A percentile compares a stretch with the other conserved stretches of the same genome.
These are phyloP conservation scores for Porites lobata DNA, from an alignment of 92 coral and sea anemone genomes.

Conservation along the genomic window DNA sequence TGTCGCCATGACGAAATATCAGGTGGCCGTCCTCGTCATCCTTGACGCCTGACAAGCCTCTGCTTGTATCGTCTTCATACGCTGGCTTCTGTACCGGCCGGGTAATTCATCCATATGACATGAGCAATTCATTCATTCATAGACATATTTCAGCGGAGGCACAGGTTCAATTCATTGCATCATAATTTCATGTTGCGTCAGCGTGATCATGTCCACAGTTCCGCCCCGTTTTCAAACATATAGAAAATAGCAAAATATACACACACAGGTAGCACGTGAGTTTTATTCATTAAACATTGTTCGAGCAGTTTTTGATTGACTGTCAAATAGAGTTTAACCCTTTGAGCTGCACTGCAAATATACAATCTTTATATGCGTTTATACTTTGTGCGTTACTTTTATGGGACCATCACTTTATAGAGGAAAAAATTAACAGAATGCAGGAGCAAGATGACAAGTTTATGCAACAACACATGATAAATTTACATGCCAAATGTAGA, in stretches of 20 bases:
- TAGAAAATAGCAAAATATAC: constrained; percentile 95
- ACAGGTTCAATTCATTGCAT: constrained; percentile 70
- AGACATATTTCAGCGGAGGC: constrained; percentile 83
- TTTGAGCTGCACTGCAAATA: neutral
- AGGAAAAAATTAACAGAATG: too few species aligned
- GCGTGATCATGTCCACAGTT: constrained; percentile 75
- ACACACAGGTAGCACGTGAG: constrained; percentile 95
- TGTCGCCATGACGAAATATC: constrained; percentile 93
- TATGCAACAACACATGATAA: too few species aligned
- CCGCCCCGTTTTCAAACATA: constrained; percentile 85
- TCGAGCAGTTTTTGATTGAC: neutral
- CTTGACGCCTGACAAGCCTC: constrained; percentile 86
- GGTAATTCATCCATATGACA: constrained; percentile 51
- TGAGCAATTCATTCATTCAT: constrained; percentile 72
- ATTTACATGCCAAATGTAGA: too few species aligned
- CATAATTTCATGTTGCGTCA: constrained; percentile 62
- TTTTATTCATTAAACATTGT: constrained; percentile 38
- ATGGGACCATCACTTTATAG: too few species aligned
- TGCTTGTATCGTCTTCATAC: constrained; percentile 79
- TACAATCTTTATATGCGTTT: too few species aligned
- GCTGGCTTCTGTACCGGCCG: constrained; percentile 83
- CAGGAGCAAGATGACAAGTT: too few species aligned
- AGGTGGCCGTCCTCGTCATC: constrained; percentile 99
- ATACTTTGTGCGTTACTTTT: too few species aligned
- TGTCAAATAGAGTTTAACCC: neutral